Evolutionary conservation across 2,797 vertebrate species (phyloP), one percentile per base, ranked within the genome.

Genomic region (Parotocinclus haroldoi): DNA sequence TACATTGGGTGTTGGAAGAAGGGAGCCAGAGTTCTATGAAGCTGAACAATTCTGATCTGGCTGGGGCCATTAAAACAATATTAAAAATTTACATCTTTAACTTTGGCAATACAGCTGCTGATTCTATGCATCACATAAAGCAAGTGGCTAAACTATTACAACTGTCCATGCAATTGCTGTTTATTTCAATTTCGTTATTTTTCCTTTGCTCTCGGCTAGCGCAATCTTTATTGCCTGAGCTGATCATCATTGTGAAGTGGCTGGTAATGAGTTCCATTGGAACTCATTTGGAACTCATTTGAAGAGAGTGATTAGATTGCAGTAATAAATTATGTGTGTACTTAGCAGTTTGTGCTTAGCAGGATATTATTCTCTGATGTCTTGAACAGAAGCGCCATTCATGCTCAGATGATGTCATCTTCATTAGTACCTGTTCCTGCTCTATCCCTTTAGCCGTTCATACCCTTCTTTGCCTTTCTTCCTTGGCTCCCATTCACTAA

Each of bases 201-300:
- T 10, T 16, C 38, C 45, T 56, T n/a, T 10, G 38, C 13, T 63
- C 11, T 1, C 64, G 17, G 60, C 72, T 61, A 13, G 66, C 51
- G n/a, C 17, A 37, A 39, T 66, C 62, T 76, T 81, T 75, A 79
- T 84, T 81, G 40, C 10, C 40, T 42, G 40, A 42, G 40, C 83
- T 76, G 86, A 80, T 81, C 83, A 81, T 56, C 74, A 72, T 79
- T 68, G n/a, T n/a, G 84, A 85, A 86, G 83, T 79, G 85, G 81
- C 74, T 84, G 81, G 84, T 83, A 67, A 85, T 84, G 80, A 86
- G 82, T 78, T 85, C 83, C 86, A 84, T 54, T 85, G 86, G 82
- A 89, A 82, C 81, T 88, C 83, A 88, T 91, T 89, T 87, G 75
- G 73, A 87, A 72, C 71, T 72, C 11, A 42, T 71, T 79, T 84